Evolutionary conservation across 1,140 invertebrate species (phyloP), one percentile per base, ranked within the genome.

Genomic region (Campoletis sonorensis): DNA sequence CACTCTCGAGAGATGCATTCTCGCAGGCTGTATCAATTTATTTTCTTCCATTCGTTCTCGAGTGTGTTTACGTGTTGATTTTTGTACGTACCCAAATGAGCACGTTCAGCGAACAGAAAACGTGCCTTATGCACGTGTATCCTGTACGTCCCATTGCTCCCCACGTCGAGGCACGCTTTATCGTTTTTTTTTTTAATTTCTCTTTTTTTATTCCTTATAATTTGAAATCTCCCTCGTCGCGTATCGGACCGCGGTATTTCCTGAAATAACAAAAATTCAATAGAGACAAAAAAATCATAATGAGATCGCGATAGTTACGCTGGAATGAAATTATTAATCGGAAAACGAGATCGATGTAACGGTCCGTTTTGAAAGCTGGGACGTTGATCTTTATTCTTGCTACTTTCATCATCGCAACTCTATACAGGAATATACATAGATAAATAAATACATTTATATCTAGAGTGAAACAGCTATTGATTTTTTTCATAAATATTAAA

Each of bases 41-140:
- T 8, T 61, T 61, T 61, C 51, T 54, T 33, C 61, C 54, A 77
- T 77, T 75, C 72, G 49, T 21, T 72, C 21, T 77, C 54, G 33
- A 77, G n/a, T 58, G 54, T 64, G 51, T 77, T 77, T 77, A 77
- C 51, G 23, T 26, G 23, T 70, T 70, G 30, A 33, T 33, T 70
- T 33, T n/a, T 70, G 4, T 87, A 93, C 93, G 92, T 92, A 96
- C 96, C 96, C 95, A 96, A 85, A 96, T 93, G 76, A 96, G 90
- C 61, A 96, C 94, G 90, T 96, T 96, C 83, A 96, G 92, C 89
- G 95, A 94, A 86, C 95, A 96, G 87, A 96, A 95, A 58, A 95
- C 93, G 89, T 95, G 94, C 84, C 96, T 93, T 84, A 96, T 95
- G 89, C 95, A 96, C 84, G 95, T 95, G 88, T 96, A 96, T 84